Base-by-base conservation (phyloP, 2,797 vertebrate genomes). In the Enteromius afrohamiltoni region DNA sequence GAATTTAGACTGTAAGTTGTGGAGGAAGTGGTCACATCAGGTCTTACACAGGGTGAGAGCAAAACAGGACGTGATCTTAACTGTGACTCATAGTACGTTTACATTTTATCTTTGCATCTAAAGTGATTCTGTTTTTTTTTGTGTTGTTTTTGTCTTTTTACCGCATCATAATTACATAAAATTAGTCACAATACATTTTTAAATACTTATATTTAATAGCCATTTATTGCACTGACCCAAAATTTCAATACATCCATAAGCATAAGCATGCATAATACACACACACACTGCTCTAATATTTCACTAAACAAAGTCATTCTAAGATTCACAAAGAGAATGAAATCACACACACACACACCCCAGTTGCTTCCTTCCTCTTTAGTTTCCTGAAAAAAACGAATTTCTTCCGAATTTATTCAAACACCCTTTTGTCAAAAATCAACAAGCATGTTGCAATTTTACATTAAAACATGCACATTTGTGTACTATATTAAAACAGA, bases 31-130 rank as follows among this genome's bases (percentile, higher is more conserved):
- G 73, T 58, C 51, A 17, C n/a, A 23, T 26, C 21, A 58, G 31
- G 13, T 5, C 34, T 40, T 6, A 3, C 3, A 5, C 13, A 23
- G 6, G 0, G 6, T 58, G 21, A 58, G 11, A 40, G 31, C n/a
- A 60, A 76, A 76, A 76, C 74, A 76, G 74, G 74, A 76, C 3
- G 13, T 58, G 53, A 76, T 40, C 74, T 58, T 40, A 58, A 40
- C 6, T 26, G 34, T 76, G 4, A 34, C 13, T 26, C n/a, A 23
- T 17, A 5, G 2, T 0, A 4, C 53, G 3, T 53, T 34, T 53
- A 3, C 19, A 13, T 53, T 37, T 75, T 26, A 58, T 58, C 29
- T 23, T 55, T 37, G 21, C 17, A 75, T 75, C 71, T 34, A 11
- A 51, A 2, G 26, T 3, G 11, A 55, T 55, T 74, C 6, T 14